Conservation (phyloP, 2,888 invertebrate species). For the Ectemnius continuus region DNA sequence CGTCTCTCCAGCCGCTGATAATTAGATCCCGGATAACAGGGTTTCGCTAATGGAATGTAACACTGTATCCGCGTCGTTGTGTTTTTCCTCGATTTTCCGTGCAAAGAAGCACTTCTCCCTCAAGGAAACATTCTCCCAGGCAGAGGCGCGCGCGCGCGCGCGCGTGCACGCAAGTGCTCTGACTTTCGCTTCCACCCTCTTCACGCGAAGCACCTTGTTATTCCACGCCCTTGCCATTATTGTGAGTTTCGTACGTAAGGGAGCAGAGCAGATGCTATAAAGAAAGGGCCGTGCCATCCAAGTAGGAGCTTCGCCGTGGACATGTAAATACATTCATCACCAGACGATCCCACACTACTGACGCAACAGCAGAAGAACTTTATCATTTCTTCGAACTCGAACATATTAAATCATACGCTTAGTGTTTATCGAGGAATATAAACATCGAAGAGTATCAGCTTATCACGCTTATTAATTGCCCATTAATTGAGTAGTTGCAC, state of each 20-base stretch:
- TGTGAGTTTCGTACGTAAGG: neutral
- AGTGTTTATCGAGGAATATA: constrained; percentile 41
- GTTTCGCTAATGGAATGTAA: constrained; percentile 62
- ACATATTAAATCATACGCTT: constrained; percentile 8
- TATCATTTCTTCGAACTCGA: constrained; percentile 39
- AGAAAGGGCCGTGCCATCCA: neutral
- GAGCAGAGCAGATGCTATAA: neutral
- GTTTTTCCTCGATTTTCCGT: constrained; percentile 51
- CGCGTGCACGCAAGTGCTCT: no score
- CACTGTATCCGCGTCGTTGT: constrained; percentile 39
- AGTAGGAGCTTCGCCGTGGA: neutral
- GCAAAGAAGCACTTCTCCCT: constrained; percentile 29
- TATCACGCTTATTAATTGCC: constrained; percentile 59
- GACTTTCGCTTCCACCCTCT: constrained; percentile 5
- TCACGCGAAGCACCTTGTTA: neutral
- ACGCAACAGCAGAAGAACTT: neutral
- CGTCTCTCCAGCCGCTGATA: constrained; percentile 54
- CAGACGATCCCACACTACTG: no score
- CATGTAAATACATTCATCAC: no score
- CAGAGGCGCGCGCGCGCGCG: no score
- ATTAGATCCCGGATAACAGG: constrained; percentile 57
- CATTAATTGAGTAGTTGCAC: constrained; percentile 42
- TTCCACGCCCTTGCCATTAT: constrained; percentile 7
- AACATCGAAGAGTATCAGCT: constrained; percentile 47
- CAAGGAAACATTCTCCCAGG: constrained; percentile 15